Evolutionary conservation across 37 sponge, comb jelly and placozoan genomes (phyloP).

Genomic region (Diacarnus erythraeanus): DNA sequence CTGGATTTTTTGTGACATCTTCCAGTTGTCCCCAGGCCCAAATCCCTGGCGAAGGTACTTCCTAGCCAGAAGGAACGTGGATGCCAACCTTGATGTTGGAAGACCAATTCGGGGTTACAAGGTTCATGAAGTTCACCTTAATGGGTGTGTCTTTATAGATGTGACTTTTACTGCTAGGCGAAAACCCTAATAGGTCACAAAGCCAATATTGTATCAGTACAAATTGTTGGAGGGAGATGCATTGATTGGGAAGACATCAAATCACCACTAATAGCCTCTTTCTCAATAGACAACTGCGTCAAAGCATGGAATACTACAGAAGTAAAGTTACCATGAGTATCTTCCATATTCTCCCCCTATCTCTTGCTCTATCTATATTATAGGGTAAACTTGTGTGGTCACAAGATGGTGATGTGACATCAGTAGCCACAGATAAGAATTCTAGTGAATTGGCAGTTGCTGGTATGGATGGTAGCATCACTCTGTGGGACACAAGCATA

Average conservation of each 20-base stretch:
- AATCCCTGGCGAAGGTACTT: conserved; percentile 71
- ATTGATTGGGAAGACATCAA: conserved; percentile 55
- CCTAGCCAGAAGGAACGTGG: conserved; percentile 47
- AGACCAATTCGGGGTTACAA: conserved; percentile 62
- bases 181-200: conserved; percentile 62
- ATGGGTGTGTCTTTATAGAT: background rate
- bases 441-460: conserved; percentile 22
- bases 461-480: conserved; percentile 7
- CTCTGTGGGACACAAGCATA: conserved; percentile 10
- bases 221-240: conserved; percentile 29
- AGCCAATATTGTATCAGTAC: conserved; percentile 11
- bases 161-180: conserved; percentile 26
- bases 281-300: conserved; percentile 34
- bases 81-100: conserved; percentile 63
- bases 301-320: conserved; percentile 57
- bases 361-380: no score
- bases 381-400: background rate
- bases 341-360: no score
- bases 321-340: no score
- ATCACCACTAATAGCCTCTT: conserved; percentile 43
- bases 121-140: conserved; percentile 1
- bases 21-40: conserved; percentile 48
- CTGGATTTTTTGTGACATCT: conserved; percentile 75
- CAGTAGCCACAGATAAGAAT: background rate
- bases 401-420: background rate